Evolutionary conservation across 2,797 vertebrate species (phyloP).

Genomic region (Linurgus olivaceus): DNA sequence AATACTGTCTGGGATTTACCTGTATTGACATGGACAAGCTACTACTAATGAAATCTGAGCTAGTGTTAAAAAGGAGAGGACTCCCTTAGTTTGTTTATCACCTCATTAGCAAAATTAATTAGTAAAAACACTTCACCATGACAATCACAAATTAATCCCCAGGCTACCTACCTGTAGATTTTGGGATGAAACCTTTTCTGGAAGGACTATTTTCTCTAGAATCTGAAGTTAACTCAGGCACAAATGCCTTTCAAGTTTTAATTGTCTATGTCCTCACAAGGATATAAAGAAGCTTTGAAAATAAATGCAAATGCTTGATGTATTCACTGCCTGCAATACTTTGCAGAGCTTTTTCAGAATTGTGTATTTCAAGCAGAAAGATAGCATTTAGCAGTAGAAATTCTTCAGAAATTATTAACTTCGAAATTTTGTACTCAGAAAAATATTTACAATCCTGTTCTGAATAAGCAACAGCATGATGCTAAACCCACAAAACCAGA

Average conservation of each 20-base stretch:
- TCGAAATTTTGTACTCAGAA: not conserved
- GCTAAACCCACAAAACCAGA: not conserved
- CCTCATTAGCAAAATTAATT: constrained; percentile 66
- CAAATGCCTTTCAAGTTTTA: not conserved
- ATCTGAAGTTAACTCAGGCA: not conserved
- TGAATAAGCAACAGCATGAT: not conserved
- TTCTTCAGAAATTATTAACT: not conserved
- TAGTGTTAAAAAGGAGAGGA: constrained; percentile 6
- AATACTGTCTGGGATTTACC: not conserved
- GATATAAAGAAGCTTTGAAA: not conserved
- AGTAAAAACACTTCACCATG: constrained; percentile 24
- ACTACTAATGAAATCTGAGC: constrained; percentile 37
- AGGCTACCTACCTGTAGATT: constrained; percentile 34
- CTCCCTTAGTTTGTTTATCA: constrained; percentile 46
- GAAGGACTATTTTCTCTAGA: not conserved
- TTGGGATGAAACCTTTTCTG: not conserved
- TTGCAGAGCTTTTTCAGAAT: not conserved
- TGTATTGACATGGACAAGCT: not conserved
- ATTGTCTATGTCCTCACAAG: not conserved
- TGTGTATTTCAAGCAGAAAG: not conserved
- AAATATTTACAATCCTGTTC: not conserved
- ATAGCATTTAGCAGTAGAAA: not conserved
- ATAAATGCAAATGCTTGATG: not conserved
- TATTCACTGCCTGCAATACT: not conserved
- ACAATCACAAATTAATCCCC: constrained; percentile 38